A percentile compares a stretch with the other conserved stretches of the same genome.
Evolutionary conservation across 1,140 invertebrate genomes (phyloP).

Genomic region (Eurosta solidaginis): DNA sequence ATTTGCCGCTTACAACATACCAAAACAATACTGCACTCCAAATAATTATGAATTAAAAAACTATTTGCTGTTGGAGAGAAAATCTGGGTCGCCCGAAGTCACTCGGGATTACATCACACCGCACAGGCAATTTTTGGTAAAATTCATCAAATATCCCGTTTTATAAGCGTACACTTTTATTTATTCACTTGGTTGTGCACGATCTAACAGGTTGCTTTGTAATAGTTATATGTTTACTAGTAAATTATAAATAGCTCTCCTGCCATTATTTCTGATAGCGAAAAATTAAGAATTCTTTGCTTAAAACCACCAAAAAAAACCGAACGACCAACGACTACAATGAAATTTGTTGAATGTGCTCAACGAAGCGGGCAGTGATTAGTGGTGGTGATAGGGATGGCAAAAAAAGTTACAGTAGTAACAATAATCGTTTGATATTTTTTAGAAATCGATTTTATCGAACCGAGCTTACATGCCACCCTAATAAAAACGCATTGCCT

Average conservation of each 20-base stretch:
- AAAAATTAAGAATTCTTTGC: neutral
- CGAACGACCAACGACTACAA: neutral
- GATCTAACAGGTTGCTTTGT: no score
- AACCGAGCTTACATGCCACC: no score
- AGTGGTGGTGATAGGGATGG: neutral
- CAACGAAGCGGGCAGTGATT: neutral
- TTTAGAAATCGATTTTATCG: no score
- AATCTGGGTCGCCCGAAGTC: conserved; percentile 15
- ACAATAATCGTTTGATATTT: no score
- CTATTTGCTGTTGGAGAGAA: neutral
- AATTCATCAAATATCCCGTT: neutral
- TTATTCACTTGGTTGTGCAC: neutral
- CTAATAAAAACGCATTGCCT: no score
- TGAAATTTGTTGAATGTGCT: neutral
- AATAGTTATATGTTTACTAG: neutral
- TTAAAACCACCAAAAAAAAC: neutral
- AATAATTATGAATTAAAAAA: neutral
- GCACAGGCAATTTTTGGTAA: conserved; percentile 7
- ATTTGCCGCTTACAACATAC: conserved; percentile 23
- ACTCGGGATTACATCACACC: conserved; percentile 34
- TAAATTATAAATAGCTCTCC: neutral
- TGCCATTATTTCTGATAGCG: neutral
- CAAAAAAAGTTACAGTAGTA: neutral
- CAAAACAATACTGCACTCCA: neutral
- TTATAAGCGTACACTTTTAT: neutral